A percentile compares a stretch with the other conserved stretches of the same genome.
Conservation (phyloP, 2,888 invertebrate genomes). For the Melanostoma scalare region DNA sequence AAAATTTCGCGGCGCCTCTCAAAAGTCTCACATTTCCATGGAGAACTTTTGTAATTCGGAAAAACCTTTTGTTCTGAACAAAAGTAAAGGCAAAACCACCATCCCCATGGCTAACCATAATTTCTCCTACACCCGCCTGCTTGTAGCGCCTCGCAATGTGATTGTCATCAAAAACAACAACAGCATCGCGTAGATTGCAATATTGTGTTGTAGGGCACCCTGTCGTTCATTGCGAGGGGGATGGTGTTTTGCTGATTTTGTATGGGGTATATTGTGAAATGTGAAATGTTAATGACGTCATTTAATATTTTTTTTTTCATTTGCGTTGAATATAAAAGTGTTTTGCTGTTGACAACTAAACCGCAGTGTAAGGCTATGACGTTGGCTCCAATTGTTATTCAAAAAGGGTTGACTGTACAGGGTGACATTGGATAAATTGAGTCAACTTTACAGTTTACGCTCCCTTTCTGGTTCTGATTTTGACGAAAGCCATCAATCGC, state of each 20-base stretch:
- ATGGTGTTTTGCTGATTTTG: constrained; percentile 9
- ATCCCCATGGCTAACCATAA: constrained; percentile 19
- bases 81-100: background rate
- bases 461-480: no score
- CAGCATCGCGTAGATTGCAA: constrained; percentile 24
- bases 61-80: constrained; percentile 9
- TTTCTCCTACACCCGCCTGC: background rate
- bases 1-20: constrained; percentile 32
- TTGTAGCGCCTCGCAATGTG: background rate
- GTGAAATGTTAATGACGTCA: constrained; percentile 46
- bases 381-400: no score
- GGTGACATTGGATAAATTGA: no score
- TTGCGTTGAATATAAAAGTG: constrained; percentile 6
- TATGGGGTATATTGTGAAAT: constrained; percentile 34
- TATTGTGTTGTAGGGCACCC: constrained; percentile 11
- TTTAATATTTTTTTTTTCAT: constrained; percentile 18
- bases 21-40: constrained; percentile 45
- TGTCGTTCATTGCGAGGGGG: background rate
- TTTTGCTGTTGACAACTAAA: constrained; percentile 35
- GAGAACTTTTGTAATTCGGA: constrained; percentile 30
- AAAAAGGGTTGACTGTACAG: no score
- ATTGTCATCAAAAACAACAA: background rate
- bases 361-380: constrained; percentile 3
- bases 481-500: no score
- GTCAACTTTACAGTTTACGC: no score